Conservation (phyloP, 2,797 vertebrate genomes). For the Sebastes baramenuke region DNA sequence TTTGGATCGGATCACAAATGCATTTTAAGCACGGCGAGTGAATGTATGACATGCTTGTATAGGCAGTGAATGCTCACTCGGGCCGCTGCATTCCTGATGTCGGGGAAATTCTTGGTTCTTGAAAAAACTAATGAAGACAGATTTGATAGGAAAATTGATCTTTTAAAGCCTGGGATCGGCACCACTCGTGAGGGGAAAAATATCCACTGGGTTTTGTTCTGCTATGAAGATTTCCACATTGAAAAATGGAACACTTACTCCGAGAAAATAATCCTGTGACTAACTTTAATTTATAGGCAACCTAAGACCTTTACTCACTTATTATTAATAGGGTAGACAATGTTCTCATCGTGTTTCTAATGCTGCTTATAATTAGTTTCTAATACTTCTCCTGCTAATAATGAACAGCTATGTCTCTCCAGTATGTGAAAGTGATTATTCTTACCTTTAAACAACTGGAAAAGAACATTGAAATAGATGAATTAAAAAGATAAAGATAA, state of each 20-base stretch:
- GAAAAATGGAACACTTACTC: constrained; percentile 30
- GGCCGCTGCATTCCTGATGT: constrained; percentile 47
- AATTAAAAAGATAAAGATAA: not conserved
- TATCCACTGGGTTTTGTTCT: constrained; percentile 21
- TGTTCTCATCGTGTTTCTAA: constrained; percentile 9
- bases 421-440: not conserved
- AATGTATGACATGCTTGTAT: constrained; percentile 64
- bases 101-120: constrained; percentile 7
- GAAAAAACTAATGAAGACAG: constrained; percentile 39
- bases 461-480: not conserved
- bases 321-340: not conserved
- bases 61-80: constrained; percentile 39
- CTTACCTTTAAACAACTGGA: not conserved
- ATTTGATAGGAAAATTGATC: constrained; percentile 58
- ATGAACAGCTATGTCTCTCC: not conserved
- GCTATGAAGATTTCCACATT: constrained; percentile 36
- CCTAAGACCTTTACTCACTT: not conserved
- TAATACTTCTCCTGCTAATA: not conserved
- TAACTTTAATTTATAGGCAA: constrained; percentile 9
- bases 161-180: constrained; percentile 32
- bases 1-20: constrained; percentile 55
- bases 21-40: constrained; percentile 52
- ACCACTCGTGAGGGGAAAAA: constrained; percentile 25
- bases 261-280: constrained; percentile 35
- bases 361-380: constrained; percentile 3